phyloP scores from a whole-genome alignment of 2,888 invertebrate genomes.

The Drosophila austrosaltans region DNA sequence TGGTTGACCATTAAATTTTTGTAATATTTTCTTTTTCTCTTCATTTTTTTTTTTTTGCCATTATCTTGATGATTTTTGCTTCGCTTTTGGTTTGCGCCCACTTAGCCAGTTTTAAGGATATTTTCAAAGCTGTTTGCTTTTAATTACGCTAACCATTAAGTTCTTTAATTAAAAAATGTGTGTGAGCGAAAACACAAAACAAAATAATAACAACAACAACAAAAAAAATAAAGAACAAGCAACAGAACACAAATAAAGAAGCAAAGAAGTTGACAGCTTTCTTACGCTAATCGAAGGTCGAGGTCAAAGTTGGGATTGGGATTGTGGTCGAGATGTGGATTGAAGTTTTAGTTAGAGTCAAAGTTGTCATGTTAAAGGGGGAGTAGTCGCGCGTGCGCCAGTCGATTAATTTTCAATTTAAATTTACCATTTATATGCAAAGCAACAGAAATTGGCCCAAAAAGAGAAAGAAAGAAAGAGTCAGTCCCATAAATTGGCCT shows the following conservation, averaged over 20 bases:
- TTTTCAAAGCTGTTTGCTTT: conserved; percentile 56
- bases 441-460: conserved; percentile 26
- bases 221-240: neutral
- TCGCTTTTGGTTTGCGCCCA: conserved; percentile 23
- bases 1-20: conserved; percentile 65
- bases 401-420: conserved; percentile 71
- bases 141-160: conserved; percentile 74
- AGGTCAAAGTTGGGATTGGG: neutral
- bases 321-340: neutral
- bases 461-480: neutral
- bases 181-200: conserved; percentile 13
- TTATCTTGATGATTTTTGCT: conserved; percentile 14
- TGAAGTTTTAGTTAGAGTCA: neutral
- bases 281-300: conserved; percentile 3
- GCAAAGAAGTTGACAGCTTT: neutral
- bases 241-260: neutral
- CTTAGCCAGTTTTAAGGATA: conserved; percentile 3
- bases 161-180: conserved; percentile 63
- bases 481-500: conserved; percentile 53
- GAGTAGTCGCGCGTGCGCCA: conserved; percentile 32
- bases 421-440: conserved; percentile 67
- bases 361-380: neutral
- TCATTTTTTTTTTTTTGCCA: conserved; percentile 41
- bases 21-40: conserved; percentile 51
- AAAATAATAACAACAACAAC: neutral